Base-by-base conservation (phyloP, 1,140 invertebrate genomes). In the Neotoxoptera formosana region DNA sequence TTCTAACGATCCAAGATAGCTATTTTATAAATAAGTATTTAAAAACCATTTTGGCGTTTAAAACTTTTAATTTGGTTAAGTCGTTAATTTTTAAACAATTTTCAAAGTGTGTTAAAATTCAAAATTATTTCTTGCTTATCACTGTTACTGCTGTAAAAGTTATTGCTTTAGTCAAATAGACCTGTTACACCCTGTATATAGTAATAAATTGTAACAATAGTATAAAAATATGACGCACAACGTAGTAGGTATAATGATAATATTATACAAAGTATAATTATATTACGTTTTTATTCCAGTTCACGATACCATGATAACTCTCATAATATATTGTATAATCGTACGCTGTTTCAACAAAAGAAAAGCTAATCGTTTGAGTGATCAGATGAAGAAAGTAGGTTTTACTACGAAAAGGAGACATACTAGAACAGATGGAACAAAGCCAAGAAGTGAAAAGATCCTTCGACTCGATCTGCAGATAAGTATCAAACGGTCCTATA, bases 401-500 rank as follows among this genome's bases (percentile, higher is more conserved):
- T n/a, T 30, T 17, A 34, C 2, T 56, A 56, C 8, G 30, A 76
- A 76, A 76, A 76, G 60, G 60, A 76, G 60, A 76, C 60, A n/a
- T n/a, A 67, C 14, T 67, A 67, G n/a, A 41, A 67, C 6, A 17
- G 14, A 76, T 76, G 60, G 60, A 76, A n/a, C 60, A 34, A 76
- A 76, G 60, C 60, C 60, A 76, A 76, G 60, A 76, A 76, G 60
- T 76, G 60, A n/a, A 76, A 76, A 76, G 60, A 76, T 76, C 60
- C 60, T 76, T 76, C 60, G n/a, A 53, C 30, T 76, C 60, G n/a
- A 76, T 76, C 60, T 76, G 60, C 30, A 76, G 60, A 76, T 76
- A 14, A 76, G 14, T n/a, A 76, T 76, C 60, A n/a, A 76, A 76
- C 60, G 60, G 60, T 67, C 60, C 3, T 67, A n/a, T n/a, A 67